Conservation (phyloP, 2,797 vertebrate genomes). For the Pseudocheirus occidentalis region DNA sequence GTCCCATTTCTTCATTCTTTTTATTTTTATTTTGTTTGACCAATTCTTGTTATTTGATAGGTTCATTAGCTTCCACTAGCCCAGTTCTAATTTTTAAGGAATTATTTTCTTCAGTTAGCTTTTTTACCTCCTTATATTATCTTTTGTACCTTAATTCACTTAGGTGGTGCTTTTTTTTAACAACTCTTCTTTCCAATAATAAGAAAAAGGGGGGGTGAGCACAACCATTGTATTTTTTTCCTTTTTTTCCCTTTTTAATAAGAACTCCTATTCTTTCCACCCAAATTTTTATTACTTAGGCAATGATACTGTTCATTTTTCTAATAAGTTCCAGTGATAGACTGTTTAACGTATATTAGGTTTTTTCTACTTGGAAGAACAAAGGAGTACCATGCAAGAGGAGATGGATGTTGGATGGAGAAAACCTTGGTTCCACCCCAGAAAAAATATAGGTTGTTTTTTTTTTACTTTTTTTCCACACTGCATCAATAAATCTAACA, state of each 20-base stretch:
- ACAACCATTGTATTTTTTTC: too few relatives aligned
- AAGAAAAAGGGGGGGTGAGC: too few relatives aligned
- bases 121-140: too few relatives aligned
- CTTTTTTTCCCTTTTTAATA: background rate
- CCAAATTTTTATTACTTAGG: background rate
- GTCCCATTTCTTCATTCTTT: too few relatives aligned
- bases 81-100: too few relatives aligned
- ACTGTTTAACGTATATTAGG: background rate
- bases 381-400: background rate
- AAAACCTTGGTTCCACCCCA: background rate
- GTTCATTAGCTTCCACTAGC: too few relatives aligned
- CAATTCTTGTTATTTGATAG: too few relatives aligned
- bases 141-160: too few relatives aligned
- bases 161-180: too few relatives aligned
- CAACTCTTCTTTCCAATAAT: too few relatives aligned
- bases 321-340: background rate
- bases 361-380: background rate
- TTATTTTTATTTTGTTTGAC: too few relatives aligned
- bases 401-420: background rate
- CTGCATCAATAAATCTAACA: background rate
- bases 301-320: background rate
- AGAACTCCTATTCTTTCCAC: background rate
- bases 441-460: background rate
- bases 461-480: background rate
- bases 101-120: too few relatives aligned